phyloP scores from a whole-genome alignment of 2,888 invertebrate species.

The Xanthorhoe designata region DNA sequence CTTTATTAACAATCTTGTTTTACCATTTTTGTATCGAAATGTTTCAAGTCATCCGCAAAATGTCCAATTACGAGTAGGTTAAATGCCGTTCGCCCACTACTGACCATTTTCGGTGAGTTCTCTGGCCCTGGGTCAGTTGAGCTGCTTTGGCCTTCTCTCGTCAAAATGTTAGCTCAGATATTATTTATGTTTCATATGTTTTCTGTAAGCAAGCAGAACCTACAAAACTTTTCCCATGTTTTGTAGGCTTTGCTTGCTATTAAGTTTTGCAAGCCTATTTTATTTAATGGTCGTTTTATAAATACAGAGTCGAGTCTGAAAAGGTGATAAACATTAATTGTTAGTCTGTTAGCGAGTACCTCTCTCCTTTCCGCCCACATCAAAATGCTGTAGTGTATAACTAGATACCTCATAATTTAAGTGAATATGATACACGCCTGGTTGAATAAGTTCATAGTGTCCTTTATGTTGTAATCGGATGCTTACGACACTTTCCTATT shows the following conservation, averaged over 20 bases:
- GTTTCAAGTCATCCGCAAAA: slow-evolving; percentile 65
- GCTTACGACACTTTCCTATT: too few species aligned
- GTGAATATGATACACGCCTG: too few species aligned
- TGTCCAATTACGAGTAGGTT: slow-evolving; percentile 60
- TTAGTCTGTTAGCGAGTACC: slow-evolving; percentile 41
- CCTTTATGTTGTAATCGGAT: too few species aligned
- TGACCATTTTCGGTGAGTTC: slow-evolving; percentile 63
- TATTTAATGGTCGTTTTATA: slow-evolving; percentile 2
- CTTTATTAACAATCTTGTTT: slow-evolving; percentile 56
- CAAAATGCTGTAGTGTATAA: background rate
- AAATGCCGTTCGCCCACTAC: slow-evolving; percentile 79
- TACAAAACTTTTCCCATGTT: too few species aligned
- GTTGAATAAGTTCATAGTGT: too few species aligned
- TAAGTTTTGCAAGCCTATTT: background rate
- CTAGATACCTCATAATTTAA: too few species aligned
- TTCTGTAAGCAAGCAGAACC: background rate
- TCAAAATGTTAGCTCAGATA: slow-evolving; percentile 23
- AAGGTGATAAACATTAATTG: slow-evolving; percentile 39
- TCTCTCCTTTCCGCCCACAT: slow-evolving; percentile 57
- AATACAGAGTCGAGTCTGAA: slow-evolving; percentile 26
- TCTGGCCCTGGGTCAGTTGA: slow-evolving; percentile 64
- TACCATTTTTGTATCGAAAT: slow-evolving; percentile 68
- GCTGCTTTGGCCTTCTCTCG: slow-evolving; percentile 45
- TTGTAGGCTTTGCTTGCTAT: background rate
- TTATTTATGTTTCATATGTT: background rate